These are phyloP conservation scores for Clarias magur DNA, from an alignment of 2,113 vertebrate species.

Conservation along the genomic window DNA sequence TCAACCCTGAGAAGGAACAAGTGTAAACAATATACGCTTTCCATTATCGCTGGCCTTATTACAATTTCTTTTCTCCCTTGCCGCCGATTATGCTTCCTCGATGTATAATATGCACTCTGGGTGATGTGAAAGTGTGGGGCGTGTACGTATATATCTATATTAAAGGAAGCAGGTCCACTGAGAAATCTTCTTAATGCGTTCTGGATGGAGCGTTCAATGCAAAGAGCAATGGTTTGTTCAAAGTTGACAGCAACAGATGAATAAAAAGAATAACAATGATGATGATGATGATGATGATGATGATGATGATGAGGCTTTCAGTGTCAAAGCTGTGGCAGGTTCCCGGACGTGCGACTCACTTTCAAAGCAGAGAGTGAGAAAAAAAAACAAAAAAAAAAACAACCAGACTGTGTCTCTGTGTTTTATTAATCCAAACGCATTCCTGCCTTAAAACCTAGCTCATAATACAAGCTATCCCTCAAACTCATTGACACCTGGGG, in stretches of 20 bases:
- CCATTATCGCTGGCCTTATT: conserved; percentile 6
- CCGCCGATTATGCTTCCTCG: background rate
- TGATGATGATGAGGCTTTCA: background rate
- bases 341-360: background rate
- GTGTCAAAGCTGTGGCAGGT: background rate
- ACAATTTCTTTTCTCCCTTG: conserved; percentile 2
- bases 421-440: conserved; percentile 43
- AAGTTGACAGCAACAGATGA: conserved; percentile 10
- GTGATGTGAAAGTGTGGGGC: conserved; percentile 2
- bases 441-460: conserved; percentile 34
- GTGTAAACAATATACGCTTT: background rate
- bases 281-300: background rate
- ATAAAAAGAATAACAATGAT: background rate
- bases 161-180: conserved; percentile 1
- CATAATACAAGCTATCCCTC: conserved; percentile 38
- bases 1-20: background rate
- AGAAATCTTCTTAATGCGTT: background rate
- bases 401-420: conserved; percentile 1
- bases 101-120: conserved; percentile 7
- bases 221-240: background rate
- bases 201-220: background rate
- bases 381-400: conserved; percentile 19
- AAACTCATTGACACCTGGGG: conserved; percentile 37
- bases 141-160: background rate
- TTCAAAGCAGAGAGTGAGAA: conserved; percentile 3